A percentile compares a stretch with the other conserved stretches of the same genome.
Conservation (phyloP, 1,140 invertebrate genomes). For the Papilio machaon region DNA sequence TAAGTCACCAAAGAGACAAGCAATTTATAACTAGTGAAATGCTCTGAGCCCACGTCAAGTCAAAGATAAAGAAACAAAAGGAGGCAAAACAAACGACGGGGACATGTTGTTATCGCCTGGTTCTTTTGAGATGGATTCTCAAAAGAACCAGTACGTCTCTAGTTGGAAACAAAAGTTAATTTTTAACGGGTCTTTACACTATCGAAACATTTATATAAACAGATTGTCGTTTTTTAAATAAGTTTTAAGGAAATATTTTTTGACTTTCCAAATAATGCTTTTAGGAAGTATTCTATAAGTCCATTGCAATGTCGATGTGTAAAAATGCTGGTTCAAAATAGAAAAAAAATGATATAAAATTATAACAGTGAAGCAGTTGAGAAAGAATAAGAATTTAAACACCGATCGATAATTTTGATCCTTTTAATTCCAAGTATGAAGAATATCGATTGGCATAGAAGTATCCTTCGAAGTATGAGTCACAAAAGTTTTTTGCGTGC, state of each 20-base stretch:
- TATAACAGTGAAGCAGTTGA: too few species aligned
- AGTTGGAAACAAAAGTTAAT: background rate
- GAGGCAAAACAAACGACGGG: background rate
- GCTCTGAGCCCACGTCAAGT: constrained; percentile 3
- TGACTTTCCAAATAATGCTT: too few species aligned
- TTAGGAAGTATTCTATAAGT: too few species aligned
- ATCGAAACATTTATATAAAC: background rate
- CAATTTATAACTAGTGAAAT: background rate
- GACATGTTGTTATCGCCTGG: background rate
- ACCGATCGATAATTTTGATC: background rate
- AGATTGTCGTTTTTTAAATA: too few species aligned
- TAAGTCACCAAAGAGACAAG: background rate
- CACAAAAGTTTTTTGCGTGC: constrained; percentile 24
- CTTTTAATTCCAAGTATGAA: background rate
- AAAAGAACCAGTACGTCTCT: background rate
- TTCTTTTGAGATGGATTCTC: background rate
- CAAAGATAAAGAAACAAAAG: background rate
- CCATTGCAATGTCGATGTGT: too few species aligned
- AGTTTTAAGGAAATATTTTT: too few species aligned
- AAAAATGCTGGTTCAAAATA: too few species aligned
- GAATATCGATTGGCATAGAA: background rate
- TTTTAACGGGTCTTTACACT: background rate
- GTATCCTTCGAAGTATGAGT: background rate
- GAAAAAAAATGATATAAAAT: too few species aligned
- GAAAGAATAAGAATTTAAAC: too few species aligned